Evolutionary conservation across 2,797 vertebrate genomes (phyloP).

Genomic region (Mionectes olivaceus): DNA sequence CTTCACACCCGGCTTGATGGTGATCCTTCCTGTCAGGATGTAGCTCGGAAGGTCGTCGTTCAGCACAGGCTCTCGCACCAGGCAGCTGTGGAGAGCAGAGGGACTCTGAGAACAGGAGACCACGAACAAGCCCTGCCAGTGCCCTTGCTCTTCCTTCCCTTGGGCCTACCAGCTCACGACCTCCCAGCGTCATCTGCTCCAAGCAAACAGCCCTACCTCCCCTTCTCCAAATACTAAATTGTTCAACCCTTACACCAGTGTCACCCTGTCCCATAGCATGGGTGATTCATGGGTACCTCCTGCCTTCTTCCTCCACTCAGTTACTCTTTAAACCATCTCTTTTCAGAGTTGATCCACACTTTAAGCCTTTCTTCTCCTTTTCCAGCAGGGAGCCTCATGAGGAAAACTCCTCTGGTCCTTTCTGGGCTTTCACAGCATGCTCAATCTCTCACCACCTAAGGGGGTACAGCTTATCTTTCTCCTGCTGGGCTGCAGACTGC

Average conservation of each 20-base stretch:
- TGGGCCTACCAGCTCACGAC: background rate
- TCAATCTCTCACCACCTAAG: background rate
- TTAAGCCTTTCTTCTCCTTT: background rate
- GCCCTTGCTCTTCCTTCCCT: background rate
- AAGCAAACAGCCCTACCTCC: background rate
- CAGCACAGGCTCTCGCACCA: slow-evolving; percentile 76
- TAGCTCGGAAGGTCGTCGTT: slow-evolving; percentile 83
- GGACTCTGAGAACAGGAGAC: background rate
- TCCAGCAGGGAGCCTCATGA: background rate
- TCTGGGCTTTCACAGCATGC: background rate
- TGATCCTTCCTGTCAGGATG: slow-evolving; percentile 82
- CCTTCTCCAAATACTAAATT: background rate
- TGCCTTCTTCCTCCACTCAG: background rate
- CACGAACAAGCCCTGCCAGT: fast-evolving
- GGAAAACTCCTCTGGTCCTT: background rate
- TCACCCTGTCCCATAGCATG: background rate
- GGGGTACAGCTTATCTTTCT: background rate
- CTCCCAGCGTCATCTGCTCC: background rate
- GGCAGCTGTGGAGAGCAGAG: slow-evolving; percentile 48
- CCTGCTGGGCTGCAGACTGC: background rate
- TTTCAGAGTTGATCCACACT: background rate
- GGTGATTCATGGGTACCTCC: background rate
- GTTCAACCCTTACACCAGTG: background rate
- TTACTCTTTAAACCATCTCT: background rate
- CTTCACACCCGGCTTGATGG: slow-evolving; percentile 79